These are phyloP conservation scores for Parnassius smintheus DNA, from an alignment of 2,888 invertebrate genomes.

Conservation along the genomic window DNA sequence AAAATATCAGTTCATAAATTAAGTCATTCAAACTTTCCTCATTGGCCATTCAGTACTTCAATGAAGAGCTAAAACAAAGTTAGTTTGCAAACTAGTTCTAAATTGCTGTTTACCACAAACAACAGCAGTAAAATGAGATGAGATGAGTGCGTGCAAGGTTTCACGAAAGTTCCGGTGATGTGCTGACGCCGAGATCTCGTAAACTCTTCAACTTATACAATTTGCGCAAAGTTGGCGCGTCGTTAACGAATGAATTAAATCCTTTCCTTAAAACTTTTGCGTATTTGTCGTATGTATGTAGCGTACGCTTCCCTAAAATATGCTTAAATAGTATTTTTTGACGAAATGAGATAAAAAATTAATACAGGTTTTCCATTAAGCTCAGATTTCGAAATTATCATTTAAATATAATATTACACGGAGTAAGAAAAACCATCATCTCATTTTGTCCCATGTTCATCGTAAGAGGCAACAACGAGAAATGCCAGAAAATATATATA, in stretches of 20 bases:
- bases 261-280: no score
- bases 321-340: no score
- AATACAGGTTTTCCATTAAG: no score
- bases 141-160: conserved; percentile 52
- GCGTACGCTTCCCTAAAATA: no score
- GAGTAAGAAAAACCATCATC: no score
- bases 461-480: no score
- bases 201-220: conserved; percentile 16
- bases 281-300: background rate
- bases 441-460: no score
- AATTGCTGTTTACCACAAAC: conserved; percentile 75
- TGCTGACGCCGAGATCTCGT: conserved; percentile 20
- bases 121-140: conserved; percentile 73
- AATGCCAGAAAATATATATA: no score
- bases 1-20: conserved; percentile 16
- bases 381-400: no score
- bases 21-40: conserved; percentile 20
- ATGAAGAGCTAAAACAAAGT: conserved; percentile 43
- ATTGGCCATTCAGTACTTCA: conserved; percentile 35
- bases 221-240: conserved; percentile 9
- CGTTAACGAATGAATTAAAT: background rate
- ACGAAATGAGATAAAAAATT: no score
- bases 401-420: no score
- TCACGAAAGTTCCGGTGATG: conserved; percentile 12
- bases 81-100: conserved; percentile 62